These are phyloP conservation scores for Gryon sp. DNA, from an alignment of 1,140 invertebrate genomes.

Conservation along the genomic window DNA sequence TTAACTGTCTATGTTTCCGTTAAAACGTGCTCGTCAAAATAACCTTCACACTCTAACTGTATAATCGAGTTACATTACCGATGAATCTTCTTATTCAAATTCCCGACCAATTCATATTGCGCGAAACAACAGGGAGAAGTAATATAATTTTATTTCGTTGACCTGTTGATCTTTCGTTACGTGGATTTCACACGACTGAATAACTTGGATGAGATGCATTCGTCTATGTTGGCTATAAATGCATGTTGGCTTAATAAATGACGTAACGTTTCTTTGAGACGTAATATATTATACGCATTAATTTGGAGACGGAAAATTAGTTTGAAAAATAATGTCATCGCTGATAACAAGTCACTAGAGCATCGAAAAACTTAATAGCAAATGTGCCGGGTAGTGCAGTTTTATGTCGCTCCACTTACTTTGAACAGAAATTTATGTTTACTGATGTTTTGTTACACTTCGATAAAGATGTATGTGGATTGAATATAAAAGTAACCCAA, in stretches of 20 bases:
- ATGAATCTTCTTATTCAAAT: constrained; percentile 32
- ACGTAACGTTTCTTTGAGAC: background rate
- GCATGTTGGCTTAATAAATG: background rate
- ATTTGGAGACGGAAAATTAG: constrained; percentile 8
- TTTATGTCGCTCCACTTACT: no score
- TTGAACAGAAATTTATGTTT: no score
- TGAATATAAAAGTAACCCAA: no score
- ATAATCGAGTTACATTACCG: constrained; percentile 11
- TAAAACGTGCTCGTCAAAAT: constrained; percentile 3
- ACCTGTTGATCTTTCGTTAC: constrained; percentile 47
- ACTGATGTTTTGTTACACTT: no score
- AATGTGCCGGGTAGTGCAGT: no score
- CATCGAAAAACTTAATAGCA: no score
- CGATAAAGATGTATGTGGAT: no score
- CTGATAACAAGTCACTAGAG: constrained; percentile 5
- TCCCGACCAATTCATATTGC: constrained; percentile 18
- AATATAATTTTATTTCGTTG: constrained; percentile 44
- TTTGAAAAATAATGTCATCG: constrained; percentile 22
- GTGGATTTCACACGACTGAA: constrained; percentile 8
- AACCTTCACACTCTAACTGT: background rate
- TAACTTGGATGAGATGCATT: background rate
- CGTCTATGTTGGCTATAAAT: no score
- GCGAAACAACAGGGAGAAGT: constrained; percentile 13
- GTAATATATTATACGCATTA: constrained; percentile 29
- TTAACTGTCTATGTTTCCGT: constrained; percentile 42